These are phyloP conservation scores for Octopus sinensis DNA, from an alignment of 1,140 invertebrate genomes.

Conservation along the genomic window DNA sequence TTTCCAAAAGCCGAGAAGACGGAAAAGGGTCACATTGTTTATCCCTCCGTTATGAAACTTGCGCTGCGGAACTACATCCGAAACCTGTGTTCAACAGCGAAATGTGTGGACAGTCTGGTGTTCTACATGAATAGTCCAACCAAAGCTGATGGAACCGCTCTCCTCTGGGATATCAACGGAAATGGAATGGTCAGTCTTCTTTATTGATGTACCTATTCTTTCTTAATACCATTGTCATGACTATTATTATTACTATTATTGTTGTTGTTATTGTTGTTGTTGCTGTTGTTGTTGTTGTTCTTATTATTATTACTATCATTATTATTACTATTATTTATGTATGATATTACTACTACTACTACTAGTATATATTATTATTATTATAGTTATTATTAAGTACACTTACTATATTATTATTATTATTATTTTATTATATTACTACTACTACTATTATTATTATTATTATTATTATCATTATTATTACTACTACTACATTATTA, in stretches of 20 bases:
- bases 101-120: conserved; percentile 61
- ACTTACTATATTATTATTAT: too few species aligned
- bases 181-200: conserved; percentile 59
- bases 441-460: too few species aligned
- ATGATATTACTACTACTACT: too few species aligned
- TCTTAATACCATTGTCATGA: too few species aligned
- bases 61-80: conserved; percentile 60
- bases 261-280: neutral
- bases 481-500: too few species aligned
- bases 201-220: neutral
- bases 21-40: conserved; percentile 41
- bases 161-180: conserved; percentile 61
- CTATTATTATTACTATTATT: neutral
- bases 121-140: conserved; percentile 62
- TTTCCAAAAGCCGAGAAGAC: conserved; percentile 17
- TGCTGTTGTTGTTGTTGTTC: neutral
- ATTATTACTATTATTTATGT: too few species aligned
- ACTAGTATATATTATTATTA: too few species aligned
- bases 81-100: conserved; percentile 56
- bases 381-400: too few species aligned
- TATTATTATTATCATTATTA: too few species aligned
- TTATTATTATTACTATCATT: too few species aligned
- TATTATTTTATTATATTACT: too few species aligned
- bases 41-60: conserved; percentile 60
- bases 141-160: conserved; percentile 56